A percentile compares a stretch with the other conserved stretches of the same genome.
Conservation (phyloP, 2,888 invertebrate species). For the Teinopalpus imperialis region DNA sequence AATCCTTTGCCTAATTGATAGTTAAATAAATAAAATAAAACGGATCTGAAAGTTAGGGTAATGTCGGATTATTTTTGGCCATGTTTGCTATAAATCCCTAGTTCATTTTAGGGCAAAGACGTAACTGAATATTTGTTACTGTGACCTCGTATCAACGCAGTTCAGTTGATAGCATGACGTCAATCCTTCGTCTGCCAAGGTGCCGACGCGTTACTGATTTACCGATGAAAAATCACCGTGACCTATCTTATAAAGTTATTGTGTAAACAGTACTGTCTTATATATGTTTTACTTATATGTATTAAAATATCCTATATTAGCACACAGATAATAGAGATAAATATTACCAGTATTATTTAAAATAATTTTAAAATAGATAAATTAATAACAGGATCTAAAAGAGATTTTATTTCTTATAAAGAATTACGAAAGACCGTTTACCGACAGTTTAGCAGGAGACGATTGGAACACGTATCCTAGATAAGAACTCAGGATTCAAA, state of each 20-base stretch:
- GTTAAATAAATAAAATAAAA: too few relatives aligned
- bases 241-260: conserved; percentile 21
- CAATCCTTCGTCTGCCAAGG: conserved; percentile 16
- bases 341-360: too few relatives aligned
- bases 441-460: too few relatives aligned
- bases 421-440: too few relatives aligned
- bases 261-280: conserved; percentile 12
- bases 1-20: neutral
- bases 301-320: too few relatives aligned
- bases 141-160: conserved; percentile 10
- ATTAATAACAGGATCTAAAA: too few relatives aligned
- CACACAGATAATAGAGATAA: too few relatives aligned
- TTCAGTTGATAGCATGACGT: conserved; percentile 18
- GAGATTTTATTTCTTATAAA: too few relatives aligned
- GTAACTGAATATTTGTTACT: conserved; percentile 3
- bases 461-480: too few relatives aligned
- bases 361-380: too few relatives aligned
- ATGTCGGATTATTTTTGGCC: neutral
- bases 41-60: conserved; percentile 1
- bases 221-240: conserved; percentile 13
- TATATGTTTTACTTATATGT: too few relatives aligned
- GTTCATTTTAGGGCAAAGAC: conserved; percentile 3
- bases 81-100: conserved; percentile 1
- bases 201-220: conserved; percentile 1
- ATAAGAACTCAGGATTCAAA: too few relatives aligned